Base-by-base conservation (phyloP, 2,888 invertebrate genomes). In the Dasysyrphus albostriatus region DNA sequence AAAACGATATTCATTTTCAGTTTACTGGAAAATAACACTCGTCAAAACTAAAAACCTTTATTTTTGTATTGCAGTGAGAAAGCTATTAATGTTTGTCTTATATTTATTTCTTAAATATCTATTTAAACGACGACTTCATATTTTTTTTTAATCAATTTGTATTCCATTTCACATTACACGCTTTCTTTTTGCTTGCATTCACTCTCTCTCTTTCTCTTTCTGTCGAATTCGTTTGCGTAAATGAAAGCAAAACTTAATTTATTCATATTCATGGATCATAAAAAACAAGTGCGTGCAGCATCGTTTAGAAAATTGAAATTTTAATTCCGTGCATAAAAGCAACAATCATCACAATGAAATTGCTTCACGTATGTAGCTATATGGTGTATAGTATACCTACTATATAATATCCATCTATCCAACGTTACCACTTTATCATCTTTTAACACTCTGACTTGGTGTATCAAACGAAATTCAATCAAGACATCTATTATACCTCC, bases 151-250 rank as follows among this genome's bases (percentile, higher is more conserved):
- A 24, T 24, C 7, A n/a, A 3, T 14, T 19, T 61, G 24, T 39
- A 9, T 24, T 61, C 19, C 14, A 61, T 24, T 61, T 61, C 24
- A 14, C 0, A 39, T 61, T 61, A 42, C 12, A 61, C 19, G 14
- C 61, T 61, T 61, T 61, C 61, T 39, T 61, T 61, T 61, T 61
- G 24, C 19, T 24, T 61, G 19, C 61, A 61, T 61, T 39, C 61
- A 61, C 61, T 61, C 39, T 39, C 39, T 6, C n/a, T n/a, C n/a
- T n/a, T n/a, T n/a, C n/a, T n/a, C n/a, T n/a, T n/a, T n/a, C 61
- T 24, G 7, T 59, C 37, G 37, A 59, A 39, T 59, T 39, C 37
- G 12, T 39, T 39, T 61, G 58, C 58, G 19, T 39, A 24, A 24
- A 24, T 14, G 39, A 61, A 61, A 61, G 39, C 19, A 61, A 61